These are phyloP conservation scores for Eueides isabella DNA, from an alignment of 1,140 invertebrate genomes.

Conservation along the genomic window DNA sequence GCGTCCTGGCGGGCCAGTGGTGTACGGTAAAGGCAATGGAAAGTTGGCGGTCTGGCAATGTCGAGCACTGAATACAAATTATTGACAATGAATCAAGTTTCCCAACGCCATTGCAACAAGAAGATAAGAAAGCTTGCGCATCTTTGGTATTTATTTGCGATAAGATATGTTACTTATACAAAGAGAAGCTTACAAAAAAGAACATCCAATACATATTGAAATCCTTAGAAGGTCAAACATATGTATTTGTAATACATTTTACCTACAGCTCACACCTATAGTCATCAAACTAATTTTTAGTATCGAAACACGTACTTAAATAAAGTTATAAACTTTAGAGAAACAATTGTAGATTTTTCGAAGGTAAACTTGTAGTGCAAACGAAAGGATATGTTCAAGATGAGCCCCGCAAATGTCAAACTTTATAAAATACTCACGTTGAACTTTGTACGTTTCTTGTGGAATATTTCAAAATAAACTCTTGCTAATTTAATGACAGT, in stretches of 20 bases:
- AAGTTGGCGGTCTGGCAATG: conserved; percentile 59
- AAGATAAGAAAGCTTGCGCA: conserved; percentile 57
- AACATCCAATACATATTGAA: no score
- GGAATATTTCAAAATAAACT: conserved; percentile 46
- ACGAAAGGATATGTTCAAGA: conserved; percentile 69
- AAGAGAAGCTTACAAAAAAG: not conserved
- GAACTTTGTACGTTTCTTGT: conserved; percentile 54
- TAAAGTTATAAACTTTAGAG: conserved; percentile 32
- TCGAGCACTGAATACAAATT: conserved; percentile 71
- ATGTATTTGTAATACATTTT: not conserved
- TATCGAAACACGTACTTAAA: conserved; percentile 7
- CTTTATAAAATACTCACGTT: conserved; percentile 52
- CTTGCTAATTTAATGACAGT: conserved; percentile 34
- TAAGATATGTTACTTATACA: no score
- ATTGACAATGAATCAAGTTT: conserved; percentile 64
- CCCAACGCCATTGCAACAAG: conserved; percentile 47
- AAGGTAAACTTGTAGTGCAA: conserved; percentile 69
- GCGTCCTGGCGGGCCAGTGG: conserved; percentile 53
- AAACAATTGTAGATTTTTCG: conserved; percentile 60
- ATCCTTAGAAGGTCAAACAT: not conserved
- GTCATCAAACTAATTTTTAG: not conserved
- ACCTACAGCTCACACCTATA: not conserved
- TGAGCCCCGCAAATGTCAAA: conserved; percentile 68
- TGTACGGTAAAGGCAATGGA: conserved; percentile 68
- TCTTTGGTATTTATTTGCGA: conserved; percentile 2